These are phyloP conservation scores for Phataginus tetradactyla DNA, from an alignment of 2,797 vertebrate species.

Conservation along the genomic window DNA sequence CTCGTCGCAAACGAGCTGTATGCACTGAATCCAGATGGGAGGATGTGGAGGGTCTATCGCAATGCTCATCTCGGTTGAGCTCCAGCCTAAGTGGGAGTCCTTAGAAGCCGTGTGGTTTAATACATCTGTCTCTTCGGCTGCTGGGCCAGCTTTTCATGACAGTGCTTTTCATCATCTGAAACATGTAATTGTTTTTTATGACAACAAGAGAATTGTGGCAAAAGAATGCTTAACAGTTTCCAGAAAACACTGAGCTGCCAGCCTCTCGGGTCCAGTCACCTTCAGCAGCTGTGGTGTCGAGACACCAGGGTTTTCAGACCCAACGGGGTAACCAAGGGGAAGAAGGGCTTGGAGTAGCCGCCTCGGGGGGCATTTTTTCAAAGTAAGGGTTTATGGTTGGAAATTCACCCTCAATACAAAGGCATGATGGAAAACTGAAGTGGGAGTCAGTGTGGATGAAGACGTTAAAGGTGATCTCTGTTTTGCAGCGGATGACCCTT, in stretches of 20 bases:
- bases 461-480: background rate
- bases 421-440: background rate
- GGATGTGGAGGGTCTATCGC: background rate
- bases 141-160: background rate
- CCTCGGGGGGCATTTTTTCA: background rate
- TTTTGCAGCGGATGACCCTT: background rate
- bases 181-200: slow-evolving; percentile 52
- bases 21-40: rapidly evolving
- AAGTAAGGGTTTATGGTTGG: background rate
- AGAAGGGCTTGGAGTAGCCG: background rate
- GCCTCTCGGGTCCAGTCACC: background rate
- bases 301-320: background rate
- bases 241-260: background rate
- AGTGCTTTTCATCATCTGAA: slow-evolving; percentile 59
- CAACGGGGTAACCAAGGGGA: background rate
- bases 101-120: background rate
- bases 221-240: background rate
- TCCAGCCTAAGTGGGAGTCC: background rate
- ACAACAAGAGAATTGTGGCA: slow-evolving; percentile 48
- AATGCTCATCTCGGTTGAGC: background rate
- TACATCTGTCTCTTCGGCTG: slow-evolving; percentile 49
- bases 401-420: background rate
- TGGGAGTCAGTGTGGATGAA: background rate
- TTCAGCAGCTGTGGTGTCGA: background rate
- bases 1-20: background rate